Evolutionary conservation across 2,888 invertebrate species (phyloP), one percentile per base, ranked within the genome.

Genomic region (Ernsta delagoae): DNA sequence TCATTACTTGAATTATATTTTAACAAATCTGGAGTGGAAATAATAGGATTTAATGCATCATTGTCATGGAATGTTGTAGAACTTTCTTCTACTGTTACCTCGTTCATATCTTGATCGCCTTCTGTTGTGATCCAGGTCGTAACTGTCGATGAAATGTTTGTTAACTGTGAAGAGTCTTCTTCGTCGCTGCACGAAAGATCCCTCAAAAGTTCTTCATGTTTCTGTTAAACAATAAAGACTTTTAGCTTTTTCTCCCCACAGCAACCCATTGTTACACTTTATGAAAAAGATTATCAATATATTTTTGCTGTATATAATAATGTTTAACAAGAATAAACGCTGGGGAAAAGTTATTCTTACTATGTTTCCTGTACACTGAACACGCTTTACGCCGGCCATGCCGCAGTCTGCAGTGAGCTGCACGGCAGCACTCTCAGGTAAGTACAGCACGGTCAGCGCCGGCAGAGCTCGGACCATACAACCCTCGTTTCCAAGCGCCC

Each of bases 371-470:
- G 95, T 96, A 85, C 97, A 97, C 73, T 96, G 95, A 70, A 96
- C 95, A 72, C 96, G 94, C 79, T 96, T 94, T 3, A 96, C 95
- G 9, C 96, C 96, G 71, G 96, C 96, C 71, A 96, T 87, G 63
- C 96, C 96, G 77, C 97, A 97, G 83, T 97, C 96, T 39, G 96
- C 95, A 50, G 96, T 96, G 67, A 97, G 90, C 83, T 96, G 96
- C 63, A 97, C 95, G 59, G 96, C 96, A 45, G 96, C 96, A 81
- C 96, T 96, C 81, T 97, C 97, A 39, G 96, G 96, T 80, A 96
- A 94, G 82, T 96, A 97, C 70, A 96, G 94, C 74, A 96, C 95
- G 0, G 96, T 97, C 73, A 96, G 88, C 43, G 96, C 96, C 4
- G 96, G 96, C 75, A 96, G 88, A 70, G 96, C 96, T 75, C 95